Evolutionary conservation across 1,140 invertebrate genomes (phyloP).

Genomic region (Trissolcus basalis): DNA sequence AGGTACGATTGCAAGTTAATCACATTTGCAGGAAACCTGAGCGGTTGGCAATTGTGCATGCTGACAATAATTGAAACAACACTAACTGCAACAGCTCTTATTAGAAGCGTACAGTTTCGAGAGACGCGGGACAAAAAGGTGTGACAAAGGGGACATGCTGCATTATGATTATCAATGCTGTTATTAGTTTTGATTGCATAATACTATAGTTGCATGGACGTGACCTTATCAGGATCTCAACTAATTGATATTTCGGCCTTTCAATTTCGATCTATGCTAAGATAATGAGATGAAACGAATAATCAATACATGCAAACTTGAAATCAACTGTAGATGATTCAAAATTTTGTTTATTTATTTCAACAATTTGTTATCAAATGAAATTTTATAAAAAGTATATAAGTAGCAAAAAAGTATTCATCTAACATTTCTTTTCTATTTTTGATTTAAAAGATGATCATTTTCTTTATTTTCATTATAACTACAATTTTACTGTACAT

Average conservation of each 20-base stretch:
- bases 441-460: too few species aligned
- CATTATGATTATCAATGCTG: conserved; percentile 46
- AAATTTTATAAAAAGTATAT: too few species aligned
- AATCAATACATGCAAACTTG: too few species aligned
- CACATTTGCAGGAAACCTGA: conserved; percentile 56
- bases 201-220: conserved; percentile 8
- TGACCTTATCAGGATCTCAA: conserved; percentile 24
- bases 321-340: too few species aligned
- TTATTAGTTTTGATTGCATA: conserved; percentile 43
- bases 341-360: too few species aligned
- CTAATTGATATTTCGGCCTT: conserved; percentile 1
- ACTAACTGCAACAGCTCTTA: conserved; percentile 51
- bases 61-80: conserved; percentile 63
- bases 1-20: conserved; percentile 61
- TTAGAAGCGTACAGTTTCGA: conserved; percentile 23
- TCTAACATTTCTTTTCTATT: too few species aligned
- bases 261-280: too few species aligned
- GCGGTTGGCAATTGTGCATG: conserved; percentile 50
- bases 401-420: too few species aligned
- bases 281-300: too few species aligned
- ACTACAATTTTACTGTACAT: too few species aligned
- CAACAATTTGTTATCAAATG: too few species aligned
- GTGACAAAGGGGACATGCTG: conserved; percentile 20
- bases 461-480: too few species aligned
- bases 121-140: conserved; percentile 27